Conservation (phyloP, 2,113 vertebrate species). For the Neotoma lepida region DNA sequence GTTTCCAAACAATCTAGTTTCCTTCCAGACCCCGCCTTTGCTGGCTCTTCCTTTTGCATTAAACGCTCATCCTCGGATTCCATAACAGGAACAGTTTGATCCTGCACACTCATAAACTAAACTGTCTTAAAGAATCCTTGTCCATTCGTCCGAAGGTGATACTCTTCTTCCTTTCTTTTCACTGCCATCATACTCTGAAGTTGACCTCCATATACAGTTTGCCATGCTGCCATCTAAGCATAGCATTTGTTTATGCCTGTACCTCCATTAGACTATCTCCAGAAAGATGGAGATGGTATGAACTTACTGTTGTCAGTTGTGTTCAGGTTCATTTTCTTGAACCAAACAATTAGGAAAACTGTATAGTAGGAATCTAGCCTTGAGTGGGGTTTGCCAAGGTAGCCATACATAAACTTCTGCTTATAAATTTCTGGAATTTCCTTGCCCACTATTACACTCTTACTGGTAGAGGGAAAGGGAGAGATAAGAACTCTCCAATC, state of each 20-base stretch:
- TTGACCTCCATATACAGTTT: background rate
- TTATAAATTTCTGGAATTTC: background rate
- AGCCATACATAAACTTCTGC: background rate
- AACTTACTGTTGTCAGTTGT: background rate
- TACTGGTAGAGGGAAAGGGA: background rate
- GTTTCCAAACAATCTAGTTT: background rate
- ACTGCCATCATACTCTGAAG: background rate
- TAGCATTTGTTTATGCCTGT: background rate
- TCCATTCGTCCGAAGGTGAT: background rate
- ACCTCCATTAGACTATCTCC: background rate
- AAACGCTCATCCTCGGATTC: background rate
- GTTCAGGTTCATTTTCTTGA: background rate
- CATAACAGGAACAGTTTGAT: background rate
- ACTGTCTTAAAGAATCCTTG: background rate
- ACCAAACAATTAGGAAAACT: background rate
- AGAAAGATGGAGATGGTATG: background rate
- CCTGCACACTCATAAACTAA: background rate
- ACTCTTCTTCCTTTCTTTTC: background rate
- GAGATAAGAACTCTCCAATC: background rate
- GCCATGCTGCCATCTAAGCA: background rate
- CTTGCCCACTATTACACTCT: background rate
- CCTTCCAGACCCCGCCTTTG: background rate
- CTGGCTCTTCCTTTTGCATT: background rate
- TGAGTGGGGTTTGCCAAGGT: background rate
- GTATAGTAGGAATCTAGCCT: background rate